These are phyloP conservation scores for Acronicta aceris DNA, from an alignment of 2,888 invertebrate genomes.

Conservation along the genomic window DNA sequence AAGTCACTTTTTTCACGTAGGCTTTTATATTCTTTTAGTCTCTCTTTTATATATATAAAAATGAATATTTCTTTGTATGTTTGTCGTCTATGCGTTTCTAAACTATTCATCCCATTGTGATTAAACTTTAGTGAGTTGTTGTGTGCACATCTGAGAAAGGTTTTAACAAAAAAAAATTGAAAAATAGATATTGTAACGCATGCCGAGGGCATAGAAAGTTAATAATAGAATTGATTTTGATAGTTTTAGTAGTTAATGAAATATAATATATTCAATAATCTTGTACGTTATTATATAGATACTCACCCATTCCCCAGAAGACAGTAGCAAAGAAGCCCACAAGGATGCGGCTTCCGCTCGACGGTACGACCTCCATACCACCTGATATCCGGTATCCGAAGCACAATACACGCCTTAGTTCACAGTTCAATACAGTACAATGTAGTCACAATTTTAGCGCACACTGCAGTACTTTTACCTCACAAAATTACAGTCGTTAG, in stretches of 20 bases:
- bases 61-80: neutral
- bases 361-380: slow-evolving; percentile 81
- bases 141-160: no score
- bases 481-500: slow-evolving; percentile 64
- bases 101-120: no score
- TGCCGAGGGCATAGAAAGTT: no score
- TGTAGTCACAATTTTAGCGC: slow-evolving; percentile 40
- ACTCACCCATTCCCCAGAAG: slow-evolving; percentile 87
- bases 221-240: no score
- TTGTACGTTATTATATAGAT: neutral
- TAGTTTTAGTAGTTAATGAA: no score
- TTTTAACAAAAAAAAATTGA: no score
- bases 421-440: slow-evolving; percentile 42
- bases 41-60: no score
- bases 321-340: slow-evolving; percentile 84
- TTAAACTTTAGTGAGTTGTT: no score
- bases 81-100: no score
- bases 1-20: no score
- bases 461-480: slow-evolving; percentile 20
- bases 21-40: no score
- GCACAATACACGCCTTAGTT: slow-evolving; percentile 49
- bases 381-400: slow-evolving; percentile 67
- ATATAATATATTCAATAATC: neutral
- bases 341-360: slow-evolving; percentile 80
- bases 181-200: no score